phyloP scores from a whole-genome alignment of 2,797 vertebrate genomes.

The Rousettus madagascariensis region DNA sequence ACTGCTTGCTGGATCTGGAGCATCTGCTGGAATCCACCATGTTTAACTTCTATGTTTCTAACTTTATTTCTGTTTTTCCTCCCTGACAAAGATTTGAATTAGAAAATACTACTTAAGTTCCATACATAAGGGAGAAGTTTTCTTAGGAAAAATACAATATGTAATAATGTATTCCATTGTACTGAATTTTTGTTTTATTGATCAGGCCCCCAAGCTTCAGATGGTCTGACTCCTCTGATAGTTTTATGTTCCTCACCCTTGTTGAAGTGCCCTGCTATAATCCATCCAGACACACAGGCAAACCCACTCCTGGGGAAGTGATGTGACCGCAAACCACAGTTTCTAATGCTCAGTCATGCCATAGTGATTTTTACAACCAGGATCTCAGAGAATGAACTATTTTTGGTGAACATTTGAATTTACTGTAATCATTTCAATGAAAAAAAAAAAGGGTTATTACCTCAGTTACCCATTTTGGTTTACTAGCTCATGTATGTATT shows the following conservation, averaged over 20 bases:
- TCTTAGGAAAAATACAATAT: not conserved
- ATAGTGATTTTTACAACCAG: not conserved
- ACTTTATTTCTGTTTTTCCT: not conserved
- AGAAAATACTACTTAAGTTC: not conserved
- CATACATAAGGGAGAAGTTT: not conserved
- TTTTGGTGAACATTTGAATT: not conserved
- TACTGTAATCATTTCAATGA: conserved; percentile 23
- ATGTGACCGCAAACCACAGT: not conserved
- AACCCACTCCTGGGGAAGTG: not conserved
- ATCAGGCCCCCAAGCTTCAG: not conserved
- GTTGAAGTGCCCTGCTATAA: not conserved
- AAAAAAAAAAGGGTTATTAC: conserved; percentile 15
- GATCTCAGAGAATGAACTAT: not conserved
- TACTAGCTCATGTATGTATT: not conserved
- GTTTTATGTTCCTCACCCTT: not conserved
- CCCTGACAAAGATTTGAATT: not conserved
- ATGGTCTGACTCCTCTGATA: not conserved
- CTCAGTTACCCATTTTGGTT: not conserved
- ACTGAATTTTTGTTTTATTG: not conserved
- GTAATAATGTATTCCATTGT: not conserved
- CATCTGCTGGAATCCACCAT: fast-evolving
- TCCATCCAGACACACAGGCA: not conserved
- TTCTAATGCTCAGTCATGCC: not conserved
- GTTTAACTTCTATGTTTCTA: not conserved
- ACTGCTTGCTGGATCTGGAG: not conserved